Conservation (phyloP, 2,888 invertebrate genomes). For the Tineola bisselliella region DNA sequence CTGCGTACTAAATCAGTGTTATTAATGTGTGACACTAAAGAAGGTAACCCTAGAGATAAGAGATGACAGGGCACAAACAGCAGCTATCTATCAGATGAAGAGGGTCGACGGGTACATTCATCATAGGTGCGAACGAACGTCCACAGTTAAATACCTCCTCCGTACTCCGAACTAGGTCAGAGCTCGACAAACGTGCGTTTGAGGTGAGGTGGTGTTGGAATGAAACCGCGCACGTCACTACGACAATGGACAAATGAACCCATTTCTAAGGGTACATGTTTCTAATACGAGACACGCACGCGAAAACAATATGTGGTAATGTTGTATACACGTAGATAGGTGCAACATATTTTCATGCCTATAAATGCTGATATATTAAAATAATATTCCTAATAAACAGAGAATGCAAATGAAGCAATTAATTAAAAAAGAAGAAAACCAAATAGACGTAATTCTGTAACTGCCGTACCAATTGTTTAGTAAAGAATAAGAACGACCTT, state of each 20-base stretch:
- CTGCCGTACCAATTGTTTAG: background rate
- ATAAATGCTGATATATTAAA: too few relatives aligned
- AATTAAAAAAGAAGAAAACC: background rate
- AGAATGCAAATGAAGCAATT: too few relatives aligned
- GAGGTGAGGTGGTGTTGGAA: conserved; percentile 31
- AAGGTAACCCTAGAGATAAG: conserved; percentile 5
- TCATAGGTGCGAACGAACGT: conserved; percentile 1
- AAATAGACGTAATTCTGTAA: background rate
- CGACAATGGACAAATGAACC: background rate
- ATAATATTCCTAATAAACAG: too few relatives aligned
- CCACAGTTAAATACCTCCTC: background rate
- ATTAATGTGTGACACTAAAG: background rate
- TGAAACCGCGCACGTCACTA: conserved; percentile 29
- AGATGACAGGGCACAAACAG: conserved; percentile 1
- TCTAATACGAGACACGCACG: background rate
- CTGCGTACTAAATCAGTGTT: background rate
- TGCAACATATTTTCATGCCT: too few relatives aligned
- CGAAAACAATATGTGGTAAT: background rate
- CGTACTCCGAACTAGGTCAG: conserved; percentile 7
- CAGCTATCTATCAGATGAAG: background rate
- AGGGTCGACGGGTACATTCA: conserved; percentile 2
- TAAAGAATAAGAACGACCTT: background rate
- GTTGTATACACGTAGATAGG: too few relatives aligned
- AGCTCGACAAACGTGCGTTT: conserved; percentile 29
- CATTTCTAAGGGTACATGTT: background rate